Percentiles rank a stretch among this genome's conserved stretches.
phyloP scores from a whole-genome alignment of 2,888 invertebrate genomes.

The Zygothrica quintamaculata region DNA sequence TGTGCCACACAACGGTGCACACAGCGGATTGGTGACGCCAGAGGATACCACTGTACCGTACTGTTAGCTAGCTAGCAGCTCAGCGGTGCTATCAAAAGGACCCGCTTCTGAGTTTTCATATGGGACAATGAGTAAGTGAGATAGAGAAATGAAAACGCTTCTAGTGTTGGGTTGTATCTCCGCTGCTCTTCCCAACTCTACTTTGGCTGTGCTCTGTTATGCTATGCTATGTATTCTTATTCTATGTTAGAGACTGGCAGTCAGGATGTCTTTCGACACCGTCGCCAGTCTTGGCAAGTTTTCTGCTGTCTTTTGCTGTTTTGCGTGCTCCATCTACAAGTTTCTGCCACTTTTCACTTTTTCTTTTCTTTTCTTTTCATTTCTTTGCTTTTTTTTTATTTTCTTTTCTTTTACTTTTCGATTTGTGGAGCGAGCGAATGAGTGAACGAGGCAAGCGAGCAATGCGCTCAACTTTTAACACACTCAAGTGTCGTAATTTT shows the following conservation, averaged over 20 bases:
- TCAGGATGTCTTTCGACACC: slow-evolving; percentile 71
- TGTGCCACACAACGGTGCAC: slow-evolving; percentile 22
- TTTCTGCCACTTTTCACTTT: slow-evolving; percentile 75
- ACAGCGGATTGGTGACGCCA: not conserved
- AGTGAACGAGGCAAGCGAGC: slow-evolving; percentile 13
- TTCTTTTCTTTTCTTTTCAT: slow-evolving; percentile 49
- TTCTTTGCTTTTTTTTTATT: slow-evolving; percentile 38
- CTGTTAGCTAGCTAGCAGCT: no score
- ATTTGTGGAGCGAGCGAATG: slow-evolving; percentile 51
- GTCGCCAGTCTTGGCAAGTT: slow-evolving; percentile 66
- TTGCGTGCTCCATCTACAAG: slow-evolving; percentile 66
- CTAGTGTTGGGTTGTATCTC: slow-evolving; percentile 21
- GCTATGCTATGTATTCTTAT: not conserved
- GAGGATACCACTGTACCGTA: not conserved
- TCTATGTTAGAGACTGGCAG: slow-evolving; percentile 56
- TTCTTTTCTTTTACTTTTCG: slow-evolving; percentile 74
- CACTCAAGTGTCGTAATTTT: slow-evolving; percentile 82
- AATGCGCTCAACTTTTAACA: slow-evolving; percentile 78
- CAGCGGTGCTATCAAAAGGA: slow-evolving; percentile 38
- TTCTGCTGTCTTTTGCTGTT: slow-evolving; percentile 80
- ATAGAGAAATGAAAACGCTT: slow-evolving; percentile 6
- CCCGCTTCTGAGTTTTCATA: slow-evolving; percentile 31
- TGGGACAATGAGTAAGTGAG: not conserved
- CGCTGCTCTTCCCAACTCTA: no score
- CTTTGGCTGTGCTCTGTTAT: no score